phyloP scores from a whole-genome alignment of 2,888 invertebrate genomes.

The Pyrrhia umbra region DNA sequence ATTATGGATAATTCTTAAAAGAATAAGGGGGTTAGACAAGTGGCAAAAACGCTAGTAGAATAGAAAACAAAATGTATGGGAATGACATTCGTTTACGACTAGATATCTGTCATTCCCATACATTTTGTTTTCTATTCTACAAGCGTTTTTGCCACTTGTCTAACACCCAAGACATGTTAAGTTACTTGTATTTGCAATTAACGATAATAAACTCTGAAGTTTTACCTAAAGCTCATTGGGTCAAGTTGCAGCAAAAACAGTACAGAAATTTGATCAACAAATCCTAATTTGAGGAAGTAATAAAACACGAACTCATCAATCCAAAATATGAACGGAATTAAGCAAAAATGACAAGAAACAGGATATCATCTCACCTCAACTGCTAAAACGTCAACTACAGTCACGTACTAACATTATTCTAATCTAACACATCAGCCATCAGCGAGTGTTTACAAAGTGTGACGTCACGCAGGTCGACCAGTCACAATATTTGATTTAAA shows the following conservation, averaged over 20 bases:
- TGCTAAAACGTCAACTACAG: constrained; percentile 28
- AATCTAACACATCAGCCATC: constrained; percentile 40
- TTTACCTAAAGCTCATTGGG: too few relatives aligned
- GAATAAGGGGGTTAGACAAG: too few relatives aligned
- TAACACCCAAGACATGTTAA: too few relatives aligned
- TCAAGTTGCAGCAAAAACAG: not conserved
- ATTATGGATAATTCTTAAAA: too few relatives aligned
- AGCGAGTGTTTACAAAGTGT: constrained; percentile 35
- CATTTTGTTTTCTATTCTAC: too few relatives aligned
- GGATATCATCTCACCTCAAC: constrained; percentile 27
- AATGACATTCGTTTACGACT: too few relatives aligned
- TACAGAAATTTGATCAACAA: not conserved
- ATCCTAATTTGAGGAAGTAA: not conserved
- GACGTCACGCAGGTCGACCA: constrained; percentile 42
- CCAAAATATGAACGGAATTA: not conserved
- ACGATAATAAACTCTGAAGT: too few relatives aligned
- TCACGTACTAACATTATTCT: constrained; percentile 42
- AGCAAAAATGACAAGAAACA: constrained; percentile 21
- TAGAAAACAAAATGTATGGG: too few relatives aligned
- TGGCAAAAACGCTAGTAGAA: too few relatives aligned
- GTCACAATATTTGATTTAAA: constrained; percentile 58
- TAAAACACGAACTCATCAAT: constrained; percentile 2
- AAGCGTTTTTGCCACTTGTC: too few relatives aligned
- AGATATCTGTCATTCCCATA: too few relatives aligned
- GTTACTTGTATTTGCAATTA: too few relatives aligned